Base-by-base conservation (phyloP, 64 coral and sea anemone genomes). In the Orbicella faveolata region DNA sequence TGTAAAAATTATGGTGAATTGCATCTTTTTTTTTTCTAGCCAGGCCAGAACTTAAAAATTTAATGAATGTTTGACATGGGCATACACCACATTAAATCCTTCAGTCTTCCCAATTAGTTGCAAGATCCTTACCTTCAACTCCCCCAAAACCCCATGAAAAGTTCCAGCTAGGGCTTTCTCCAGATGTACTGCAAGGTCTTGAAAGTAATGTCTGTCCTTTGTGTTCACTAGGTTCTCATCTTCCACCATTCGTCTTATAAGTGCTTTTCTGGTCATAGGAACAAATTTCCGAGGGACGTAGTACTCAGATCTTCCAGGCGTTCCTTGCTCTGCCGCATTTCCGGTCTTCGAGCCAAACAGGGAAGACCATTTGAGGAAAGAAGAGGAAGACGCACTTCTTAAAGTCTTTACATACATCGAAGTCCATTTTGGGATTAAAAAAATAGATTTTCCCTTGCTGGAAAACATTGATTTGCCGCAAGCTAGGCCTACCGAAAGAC, bases 251-350 rank as follows among this genome's bases (percentile, higher is more conserved):
- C 83, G 66, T 73, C 88, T 93, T 14, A 93, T 89, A 16, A 96
- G 79, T 6, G 95, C 92, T 52, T 93, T 96, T 75, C 92, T 87
- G 35, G 95, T 96, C 95, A 96, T 96, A 9, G 95, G 95, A 61
- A 96, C 90, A 72, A 84, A 96, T 20, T 90, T 96, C 1, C 88
- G 91, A 75, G 83, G 81, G 44, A 96, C 92, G 66, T 87, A 77
- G 63, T 92, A 92, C 75, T 92, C 76, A 17, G 44, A 52, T 85
- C 18, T 85, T 37, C 37, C 64, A 85, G 82, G 82, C 82, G 63
- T 72, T 70, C 20, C 82, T 72, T 85, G 65, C 3, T n/a, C 82
- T 14, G 36, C 35, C 18, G 21, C 18, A 19, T 70, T 70, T 26
- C 15, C 6, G 64, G 18, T 85, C 65, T 53, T 85, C 48, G 36